phyloP scores from a whole-genome alignment of 2,888 invertebrate genomes.

The Volucella bombylans region DNA sequence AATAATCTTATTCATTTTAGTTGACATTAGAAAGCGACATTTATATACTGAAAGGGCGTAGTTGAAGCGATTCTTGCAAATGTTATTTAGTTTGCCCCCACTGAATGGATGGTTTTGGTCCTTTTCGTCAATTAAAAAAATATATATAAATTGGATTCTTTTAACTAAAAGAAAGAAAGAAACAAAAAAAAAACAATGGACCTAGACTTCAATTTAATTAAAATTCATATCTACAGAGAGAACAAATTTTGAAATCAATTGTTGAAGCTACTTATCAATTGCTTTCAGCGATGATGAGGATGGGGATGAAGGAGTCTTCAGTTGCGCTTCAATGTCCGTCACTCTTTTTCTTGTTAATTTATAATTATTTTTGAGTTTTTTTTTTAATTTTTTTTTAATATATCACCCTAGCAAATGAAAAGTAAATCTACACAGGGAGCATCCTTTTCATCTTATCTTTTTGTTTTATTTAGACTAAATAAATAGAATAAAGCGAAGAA shows the following conservation, averaged over 20 bases:
- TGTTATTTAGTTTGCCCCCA: conserved; percentile 20
- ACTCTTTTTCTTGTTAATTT: conserved; percentile 3
- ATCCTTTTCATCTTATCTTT: conserved; percentile 30
- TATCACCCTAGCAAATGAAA: conserved; percentile 69
- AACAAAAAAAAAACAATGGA: background rate
- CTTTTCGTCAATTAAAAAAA: background rate
- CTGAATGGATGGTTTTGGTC: conserved; percentile 40
- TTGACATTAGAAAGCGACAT: conserved; percentile 62
- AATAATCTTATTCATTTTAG: conserved; percentile 61
- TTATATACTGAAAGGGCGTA: conserved; percentile 13
- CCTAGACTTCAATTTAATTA: conserved; percentile 10
- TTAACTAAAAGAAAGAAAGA: too few species aligned
- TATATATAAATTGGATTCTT: too few species aligned
- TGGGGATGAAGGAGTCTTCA: conserved; percentile 1
- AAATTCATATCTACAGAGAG: background rate
- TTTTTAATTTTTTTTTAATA: conserved; percentile 33
- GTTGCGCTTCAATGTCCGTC: conserved; percentile 38
- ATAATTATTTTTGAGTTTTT: background rate
- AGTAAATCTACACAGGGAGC: conserved; percentile 59
- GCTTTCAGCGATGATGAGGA: conserved; percentile 45
- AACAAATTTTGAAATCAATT: conserved; percentile 10
- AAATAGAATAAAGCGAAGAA: conserved; percentile 67
- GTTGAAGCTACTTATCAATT: conserved; percentile 36
- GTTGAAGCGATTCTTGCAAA: conserved; percentile 19
- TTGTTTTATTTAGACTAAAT: conserved; percentile 55